A percentile compares a stretch with the other conserved stretches of the same genome.
Conservation (phyloP, 2,888 invertebrate genomes). For the Caenorhabditis doughertyi region DNA sequence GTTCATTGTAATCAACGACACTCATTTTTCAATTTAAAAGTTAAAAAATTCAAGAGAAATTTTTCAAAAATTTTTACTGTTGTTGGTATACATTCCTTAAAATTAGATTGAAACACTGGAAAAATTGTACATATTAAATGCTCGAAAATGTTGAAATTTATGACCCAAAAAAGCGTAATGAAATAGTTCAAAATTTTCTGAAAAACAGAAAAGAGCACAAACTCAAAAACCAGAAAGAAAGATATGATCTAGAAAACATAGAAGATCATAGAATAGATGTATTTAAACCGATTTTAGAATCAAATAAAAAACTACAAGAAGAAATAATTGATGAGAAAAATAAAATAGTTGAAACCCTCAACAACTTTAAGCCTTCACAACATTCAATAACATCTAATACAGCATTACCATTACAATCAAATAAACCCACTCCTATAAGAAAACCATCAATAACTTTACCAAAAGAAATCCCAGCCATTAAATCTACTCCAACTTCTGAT, state of each 20-base stretch:
- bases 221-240: slow-evolving; percentile 63
- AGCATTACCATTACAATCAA: background rate
- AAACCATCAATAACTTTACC: background rate
- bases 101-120: too few relatives aligned
- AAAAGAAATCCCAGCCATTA: too few relatives aligned
- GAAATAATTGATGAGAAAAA: slow-evolving; percentile 74
- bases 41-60: too few relatives aligned
- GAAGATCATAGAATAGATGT: slow-evolving; percentile 71
- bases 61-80: background rate
- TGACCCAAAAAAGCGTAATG: slow-evolving; percentile 69
- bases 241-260: slow-evolving; percentile 61
- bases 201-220: slow-evolving; percentile 68
- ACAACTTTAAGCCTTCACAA: slow-evolving; percentile 41
- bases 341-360: slow-evolving; percentile 71
- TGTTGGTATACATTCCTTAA: background rate
- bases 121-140: slow-evolving; percentile 36
- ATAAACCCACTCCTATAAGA: background rate
- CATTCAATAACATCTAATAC: background rate
- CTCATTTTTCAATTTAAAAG: too few relatives aligned
- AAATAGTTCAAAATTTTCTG: slow-evolving; percentile 61
- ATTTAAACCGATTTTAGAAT: too few relatives aligned
- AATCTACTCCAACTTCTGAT: background rate
- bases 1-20: too few relatives aligned
- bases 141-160: slow-evolving; percentile 59
- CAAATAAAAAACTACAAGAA: too few relatives aligned